Base-by-base conservation (phyloP, 92 coral and sea anemone species). In the Anthopleura xanthogrammica region DNA sequence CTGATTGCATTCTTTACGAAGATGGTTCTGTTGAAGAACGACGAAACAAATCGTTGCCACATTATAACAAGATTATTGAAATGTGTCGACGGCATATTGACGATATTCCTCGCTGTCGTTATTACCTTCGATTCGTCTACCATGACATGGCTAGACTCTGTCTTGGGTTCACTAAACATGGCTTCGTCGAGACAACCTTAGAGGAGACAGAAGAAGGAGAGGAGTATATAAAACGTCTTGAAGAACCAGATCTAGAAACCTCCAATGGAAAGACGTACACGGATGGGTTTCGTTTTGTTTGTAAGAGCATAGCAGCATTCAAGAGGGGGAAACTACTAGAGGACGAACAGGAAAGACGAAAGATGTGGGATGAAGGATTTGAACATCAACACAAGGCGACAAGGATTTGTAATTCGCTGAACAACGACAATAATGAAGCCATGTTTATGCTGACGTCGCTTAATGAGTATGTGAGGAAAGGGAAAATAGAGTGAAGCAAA, bases 151-250 rank as follows among this genome's bases (percentile, higher is more conserved):
- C 89, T 29, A 83, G 80, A 16, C 85, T 86, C 64, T 79, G 77
- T 41, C 85, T 86, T 48, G 89, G 89, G 0, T 86, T 86, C 77
- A 79, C 89, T 50, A 86, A 64, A 83, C 60, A 76, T 22, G 89
- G 89, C 71, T 86, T 86, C 41, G 23, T 70, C 36, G 75, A 76
- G 19, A 54, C 76, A 3, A 79, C 66, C 4, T 2, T 48, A 39
- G 50, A 78, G 50, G 77, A 86, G 36, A 58, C 80, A n/a, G 81
- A 86, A 42, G 85, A 79, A 20, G 89, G 77, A 74, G 75, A 79
- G 68, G 48, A 50, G 13, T 60, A 74, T 20, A 54, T 86, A 19
- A 23, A 75, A 46, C 79, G 89, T 43, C 89, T 86, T 8, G 89
- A 86, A 82, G 85, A 86, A 80, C 85, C 85, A 42, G 89, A 80